phyloP scores from a whole-genome alignment of 2,888 invertebrate genomes.

The Hecatera dysodea region DNA sequence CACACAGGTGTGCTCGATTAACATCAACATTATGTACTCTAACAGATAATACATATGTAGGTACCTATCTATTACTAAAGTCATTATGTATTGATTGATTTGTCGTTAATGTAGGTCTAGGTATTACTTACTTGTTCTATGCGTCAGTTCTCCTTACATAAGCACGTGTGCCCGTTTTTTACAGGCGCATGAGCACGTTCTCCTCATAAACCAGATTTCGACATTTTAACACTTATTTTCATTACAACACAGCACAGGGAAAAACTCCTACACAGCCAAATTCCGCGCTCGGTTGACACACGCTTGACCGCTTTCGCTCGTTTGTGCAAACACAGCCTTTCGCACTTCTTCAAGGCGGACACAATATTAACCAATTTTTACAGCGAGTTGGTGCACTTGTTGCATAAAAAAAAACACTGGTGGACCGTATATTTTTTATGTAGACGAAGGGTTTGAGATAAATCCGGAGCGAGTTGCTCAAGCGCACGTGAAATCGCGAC shows the following conservation, averaged over 20 bases:
- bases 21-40: slow-evolving; percentile 5
- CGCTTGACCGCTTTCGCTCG: slow-evolving; percentile 86
- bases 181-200: slow-evolving; percentile 82
- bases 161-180: slow-evolving; percentile 85
- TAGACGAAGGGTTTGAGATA: slow-evolving; percentile 43
- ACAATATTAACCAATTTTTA: slow-evolving; percentile 61
- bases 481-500: slow-evolving; percentile 69
- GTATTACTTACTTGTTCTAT: slow-evolving; percentile 82
- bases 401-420: slow-evolving; percentile 36
- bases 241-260: slow-evolving; percentile 86
- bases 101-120: slow-evolving; percentile 58
- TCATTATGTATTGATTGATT: slow-evolving; percentile 45
- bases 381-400: slow-evolving; percentile 43
- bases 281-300: slow-evolving; percentile 78
- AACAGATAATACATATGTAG: slow-evolving; percentile 24
- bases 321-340: slow-evolving; percentile 79
- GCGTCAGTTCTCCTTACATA: slow-evolving; percentile 86
- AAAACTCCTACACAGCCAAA: slow-evolving; percentile 85
- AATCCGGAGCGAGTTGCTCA: slow-evolving; percentile 62
- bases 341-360: slow-evolving; percentile 59
- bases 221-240: slow-evolving; percentile 88
- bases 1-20: slow-evolving; percentile 18
- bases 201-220: slow-evolving; percentile 88
- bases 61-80: slow-evolving; percentile 38
- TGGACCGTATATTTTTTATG: slow-evolving; percentile 4